Percentiles rank a stretch among this genome's conserved stretches.
Conservation (phyloP, 2,888 invertebrate species). For the Pandemis corylana region DNA sequence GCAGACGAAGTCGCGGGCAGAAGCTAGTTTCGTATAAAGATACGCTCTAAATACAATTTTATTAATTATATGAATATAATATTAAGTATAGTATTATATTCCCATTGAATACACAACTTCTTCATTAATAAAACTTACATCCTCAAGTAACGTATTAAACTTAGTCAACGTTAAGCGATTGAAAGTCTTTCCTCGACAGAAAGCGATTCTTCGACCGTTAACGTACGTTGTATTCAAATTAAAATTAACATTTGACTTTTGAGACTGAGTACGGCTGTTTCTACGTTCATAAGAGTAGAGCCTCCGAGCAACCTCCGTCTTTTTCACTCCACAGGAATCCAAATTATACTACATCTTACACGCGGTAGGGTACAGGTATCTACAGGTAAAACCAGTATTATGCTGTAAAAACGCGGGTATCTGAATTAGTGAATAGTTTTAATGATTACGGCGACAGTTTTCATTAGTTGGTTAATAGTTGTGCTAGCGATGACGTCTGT, state of each 20-base stretch:
- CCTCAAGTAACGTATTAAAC: not conserved
- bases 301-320: conserved; percentile 72
- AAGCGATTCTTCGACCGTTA: conserved; percentile 62
- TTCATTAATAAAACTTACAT: not conserved
- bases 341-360: conserved; percentile 78
- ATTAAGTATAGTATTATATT: too few species aligned
- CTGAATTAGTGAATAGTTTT: conserved; percentile 56
- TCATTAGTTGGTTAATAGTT: conserved; percentile 73
- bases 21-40: too few species aligned
- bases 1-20: too few species aligned
- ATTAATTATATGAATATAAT: too few species aligned
- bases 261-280: conserved; percentile 56
- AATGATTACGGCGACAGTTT: conserved; percentile 64
- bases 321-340: conserved; percentile 81
- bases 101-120: too few species aligned
- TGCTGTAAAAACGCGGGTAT: conserved; percentile 61
- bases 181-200: conserved; percentile 7
- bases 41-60: too few species aligned
- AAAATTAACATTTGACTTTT: conserved; percentile 71
- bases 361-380: conserved; percentile 56
- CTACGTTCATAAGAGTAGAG: conserved; percentile 58
- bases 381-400: conserved; percentile 82
- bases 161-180: not conserved
- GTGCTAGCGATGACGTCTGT: conserved; percentile 65
- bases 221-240: conserved; percentile 73